Conservation (phyloP, 2,113 vertebrate genomes). For the Naja naja region DNA sequence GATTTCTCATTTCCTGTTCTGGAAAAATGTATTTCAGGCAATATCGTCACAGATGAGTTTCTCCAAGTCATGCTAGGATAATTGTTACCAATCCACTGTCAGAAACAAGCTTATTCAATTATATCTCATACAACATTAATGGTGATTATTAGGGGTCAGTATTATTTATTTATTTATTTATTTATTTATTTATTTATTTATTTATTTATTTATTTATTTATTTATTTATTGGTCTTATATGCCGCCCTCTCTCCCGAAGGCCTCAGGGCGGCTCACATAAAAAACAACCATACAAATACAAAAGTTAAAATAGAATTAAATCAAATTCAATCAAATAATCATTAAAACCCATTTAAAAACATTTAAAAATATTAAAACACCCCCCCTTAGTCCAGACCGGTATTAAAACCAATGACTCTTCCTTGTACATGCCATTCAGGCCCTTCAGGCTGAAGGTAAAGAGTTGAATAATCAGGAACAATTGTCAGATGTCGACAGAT, state of each 20-base stretch:
- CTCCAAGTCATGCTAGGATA: constrained; percentile 15
- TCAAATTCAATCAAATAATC: too few relatives aligned
- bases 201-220: too few relatives aligned
- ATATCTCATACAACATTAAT: constrained; percentile 60
- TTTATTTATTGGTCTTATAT: too few relatives aligned
- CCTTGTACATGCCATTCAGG: constrained; percentile 29
- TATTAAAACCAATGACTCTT: constrained; percentile 44
- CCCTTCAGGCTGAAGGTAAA: constrained; percentile 39
- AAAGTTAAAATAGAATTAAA: too few relatives aligned
- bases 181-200: too few relatives aligned
- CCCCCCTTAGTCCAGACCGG: too few relatives aligned
- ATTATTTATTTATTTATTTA: too few relatives aligned
- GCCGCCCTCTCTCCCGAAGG: too few relatives aligned
- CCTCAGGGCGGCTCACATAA: too few relatives aligned
- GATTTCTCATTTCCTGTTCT: background rate
- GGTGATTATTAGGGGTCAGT: constrained; percentile 52
- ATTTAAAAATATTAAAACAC: too few relatives aligned
- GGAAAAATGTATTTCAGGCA: constrained; percentile 31
- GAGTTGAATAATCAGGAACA: constrained; percentile 64
- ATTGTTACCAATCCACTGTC: constrained; percentile 44
- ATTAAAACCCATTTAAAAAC: too few relatives aligned
- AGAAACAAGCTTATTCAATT: constrained; percentile 60
- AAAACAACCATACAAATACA: too few relatives aligned
- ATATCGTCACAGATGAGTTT: constrained; percentile 33
- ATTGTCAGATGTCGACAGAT: constrained; percentile 49